phyloP scores from a whole-genome alignment of 2,113 vertebrate species.

The Chrysemys picta region DNA sequence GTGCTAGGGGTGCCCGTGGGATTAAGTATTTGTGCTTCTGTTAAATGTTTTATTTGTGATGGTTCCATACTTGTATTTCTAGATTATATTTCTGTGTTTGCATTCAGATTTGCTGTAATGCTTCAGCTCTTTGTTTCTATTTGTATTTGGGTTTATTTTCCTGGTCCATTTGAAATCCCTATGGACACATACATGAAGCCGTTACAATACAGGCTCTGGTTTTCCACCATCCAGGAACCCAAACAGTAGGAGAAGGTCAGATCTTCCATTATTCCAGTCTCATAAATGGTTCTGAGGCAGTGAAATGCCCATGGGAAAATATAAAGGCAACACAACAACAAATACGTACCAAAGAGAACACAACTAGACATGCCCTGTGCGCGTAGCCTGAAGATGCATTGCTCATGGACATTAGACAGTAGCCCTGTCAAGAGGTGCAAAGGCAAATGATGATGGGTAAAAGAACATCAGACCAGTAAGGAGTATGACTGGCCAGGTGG shows the following conservation, averaged over 20 bases:
- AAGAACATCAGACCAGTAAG: background rate
- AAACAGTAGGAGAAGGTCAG: background rate
- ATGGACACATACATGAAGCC: background rate
- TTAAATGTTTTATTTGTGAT: background rate
- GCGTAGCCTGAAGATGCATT: background rate
- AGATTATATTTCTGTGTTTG: background rate
- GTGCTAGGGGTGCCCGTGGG: background rate
- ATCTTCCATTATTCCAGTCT: background rate
- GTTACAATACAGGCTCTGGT: background rate
- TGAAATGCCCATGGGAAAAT: background rate
- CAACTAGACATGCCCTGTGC: background rate
- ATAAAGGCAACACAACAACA: background rate
- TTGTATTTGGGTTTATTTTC: background rate
- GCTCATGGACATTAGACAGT: background rate
- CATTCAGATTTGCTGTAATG: background rate
- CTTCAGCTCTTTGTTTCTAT: background rate
- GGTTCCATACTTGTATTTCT: background rate
- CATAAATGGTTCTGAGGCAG: background rate
- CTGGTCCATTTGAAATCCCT: background rate
- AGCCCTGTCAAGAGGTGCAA: background rate
- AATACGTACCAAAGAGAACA: background rate
- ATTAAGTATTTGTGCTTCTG: background rate
- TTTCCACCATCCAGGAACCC: background rate
- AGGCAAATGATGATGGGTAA: background rate
- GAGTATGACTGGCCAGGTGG: background rate